Conservation (phyloP, 1,140 invertebrate genomes). For the Paramacrobiotus metropolitanus region DNA sequence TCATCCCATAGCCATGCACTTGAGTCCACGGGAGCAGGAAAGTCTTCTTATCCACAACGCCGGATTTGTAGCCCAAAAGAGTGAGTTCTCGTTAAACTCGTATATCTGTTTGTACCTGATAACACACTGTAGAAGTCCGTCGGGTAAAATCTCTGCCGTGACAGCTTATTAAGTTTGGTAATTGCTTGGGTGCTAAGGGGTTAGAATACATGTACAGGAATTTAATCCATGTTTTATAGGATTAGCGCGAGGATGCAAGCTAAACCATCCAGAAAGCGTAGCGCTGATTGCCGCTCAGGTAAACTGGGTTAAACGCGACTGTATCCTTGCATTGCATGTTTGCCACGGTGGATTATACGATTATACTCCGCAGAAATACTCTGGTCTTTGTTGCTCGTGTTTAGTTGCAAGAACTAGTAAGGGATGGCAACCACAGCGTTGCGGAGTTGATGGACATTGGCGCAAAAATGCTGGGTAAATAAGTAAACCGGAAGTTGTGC, state of each 20-base stretch:
- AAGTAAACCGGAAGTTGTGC: too few relatives aligned
- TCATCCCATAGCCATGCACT: constrained; percentile 15
- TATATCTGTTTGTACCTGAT: too few relatives aligned
- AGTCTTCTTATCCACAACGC: constrained; percentile 20
- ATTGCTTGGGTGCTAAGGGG: too few relatives aligned
- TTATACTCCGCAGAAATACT: background rate
- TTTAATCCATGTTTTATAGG: background rate
- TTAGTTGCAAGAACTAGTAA: constrained; percentile 19
- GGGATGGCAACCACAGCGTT: constrained; percentile 19
- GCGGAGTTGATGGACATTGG: constrained; percentile 20
- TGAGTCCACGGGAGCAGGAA: constrained; percentile 21
- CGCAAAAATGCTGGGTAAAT: constrained; percentile 18
- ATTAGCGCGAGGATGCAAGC: constrained; percentile 14
- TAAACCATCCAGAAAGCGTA: constrained; percentile 23
- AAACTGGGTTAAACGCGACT: background rate
- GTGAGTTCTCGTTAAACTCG: constrained; percentile 21
- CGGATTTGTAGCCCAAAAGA: constrained; percentile 20
- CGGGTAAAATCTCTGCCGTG: background rate
- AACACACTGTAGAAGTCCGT: too few relatives aligned
- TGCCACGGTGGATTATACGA: background rate
- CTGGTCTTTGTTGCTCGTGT: constrained; percentile 7
- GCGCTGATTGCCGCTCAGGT: constrained; percentile 22
- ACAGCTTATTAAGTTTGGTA: background rate
- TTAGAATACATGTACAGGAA: background rate
- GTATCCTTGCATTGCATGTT: background rate